These are phyloP conservation scores for Callopanchax toddi DNA, from an alignment of 2,113 vertebrate genomes.

Conservation along the genomic window DNA sequence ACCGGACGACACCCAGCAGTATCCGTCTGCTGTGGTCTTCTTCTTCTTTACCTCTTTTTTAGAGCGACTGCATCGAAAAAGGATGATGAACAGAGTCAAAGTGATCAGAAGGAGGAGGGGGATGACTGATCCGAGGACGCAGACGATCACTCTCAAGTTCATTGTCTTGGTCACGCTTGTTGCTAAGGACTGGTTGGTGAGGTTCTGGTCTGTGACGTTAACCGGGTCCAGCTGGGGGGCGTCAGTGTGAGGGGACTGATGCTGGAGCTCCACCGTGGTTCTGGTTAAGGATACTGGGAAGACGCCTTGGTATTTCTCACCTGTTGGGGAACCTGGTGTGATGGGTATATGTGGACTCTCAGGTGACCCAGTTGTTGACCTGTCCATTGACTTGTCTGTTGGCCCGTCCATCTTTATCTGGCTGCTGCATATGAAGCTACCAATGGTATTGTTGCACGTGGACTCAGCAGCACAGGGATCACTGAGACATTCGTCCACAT, in stretches of 20 bases:
- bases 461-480: conserved; percentile 46
- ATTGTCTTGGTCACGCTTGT: background rate
- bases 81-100: conserved; percentile 54
- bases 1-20: conserved; percentile 81
- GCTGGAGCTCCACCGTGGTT: conserved; percentile 32
- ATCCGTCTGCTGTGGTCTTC: conserved; percentile 69
- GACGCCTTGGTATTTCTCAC: too few relatives aligned
- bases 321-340: background rate
- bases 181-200: conserved; percentile 24
- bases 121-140: conserved; percentile 68
- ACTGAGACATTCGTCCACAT: conserved; percentile 68
- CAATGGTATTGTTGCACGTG: conserved; percentile 63
- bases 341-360: conserved; percentile 20
- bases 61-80: conserved; percentile 63
- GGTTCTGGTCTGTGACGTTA: conserved; percentile 6
- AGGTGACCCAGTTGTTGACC: too few relatives aligned
- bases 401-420: conserved; percentile 18
- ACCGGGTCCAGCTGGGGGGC: background rate
- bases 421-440: conserved; percentile 69
- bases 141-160: conserved; percentile 59
- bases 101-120: conserved; percentile 67
- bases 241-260: conserved; percentile 43
- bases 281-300: conserved; percentile 7
- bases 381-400: too few relatives aligned
- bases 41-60: conserved; percentile 74